Conservation (phyloP, 2,113 vertebrate species). For the Lontra canadensis region DNA sequence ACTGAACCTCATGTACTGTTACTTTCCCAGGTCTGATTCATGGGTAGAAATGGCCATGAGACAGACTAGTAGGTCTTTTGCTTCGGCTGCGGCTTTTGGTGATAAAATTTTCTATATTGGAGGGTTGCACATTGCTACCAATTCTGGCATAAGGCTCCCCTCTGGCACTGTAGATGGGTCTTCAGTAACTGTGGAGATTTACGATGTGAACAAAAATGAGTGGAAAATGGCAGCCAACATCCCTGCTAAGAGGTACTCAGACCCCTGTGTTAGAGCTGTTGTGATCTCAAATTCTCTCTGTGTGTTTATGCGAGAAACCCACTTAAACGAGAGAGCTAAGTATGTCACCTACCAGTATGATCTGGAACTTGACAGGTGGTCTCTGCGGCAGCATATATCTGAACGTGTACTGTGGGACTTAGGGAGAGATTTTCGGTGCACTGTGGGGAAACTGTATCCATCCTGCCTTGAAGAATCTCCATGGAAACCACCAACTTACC, state of each 20-base stretch:
- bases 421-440: constrained; percentile 96
- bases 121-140: constrained; percentile 95
- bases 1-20: constrained; percentile 97
- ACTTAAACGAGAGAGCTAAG: constrained; percentile 95
- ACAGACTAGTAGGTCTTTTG: constrained; percentile 95
- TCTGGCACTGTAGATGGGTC: constrained; percentile 94
- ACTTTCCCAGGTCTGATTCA: constrained; percentile 93
- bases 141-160: constrained; percentile 91
- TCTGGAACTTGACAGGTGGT: constrained; percentile 94
- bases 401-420: constrained; percentile 97
- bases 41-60: constrained; percentile 98
- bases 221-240: constrained; percentile 96
- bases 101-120: constrained; percentile 98
- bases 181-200: constrained; percentile 95
- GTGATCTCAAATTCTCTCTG: constrained; percentile 94
- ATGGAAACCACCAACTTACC: constrained; percentile 97
- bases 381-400: constrained; percentile 93
- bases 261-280: constrained; percentile 94
- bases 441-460: constrained; percentile 98
- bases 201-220: constrained; percentile 95
- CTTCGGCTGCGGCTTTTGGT: constrained; percentile 94
- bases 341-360: constrained; percentile 98
- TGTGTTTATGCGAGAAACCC: constrained; percentile 96
- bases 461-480: constrained; percentile 98
- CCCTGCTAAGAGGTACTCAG: constrained; percentile 95